Base-by-base conservation (phyloP, 2,797 vertebrate species). In the Acipenser transmontanus region DNA sequence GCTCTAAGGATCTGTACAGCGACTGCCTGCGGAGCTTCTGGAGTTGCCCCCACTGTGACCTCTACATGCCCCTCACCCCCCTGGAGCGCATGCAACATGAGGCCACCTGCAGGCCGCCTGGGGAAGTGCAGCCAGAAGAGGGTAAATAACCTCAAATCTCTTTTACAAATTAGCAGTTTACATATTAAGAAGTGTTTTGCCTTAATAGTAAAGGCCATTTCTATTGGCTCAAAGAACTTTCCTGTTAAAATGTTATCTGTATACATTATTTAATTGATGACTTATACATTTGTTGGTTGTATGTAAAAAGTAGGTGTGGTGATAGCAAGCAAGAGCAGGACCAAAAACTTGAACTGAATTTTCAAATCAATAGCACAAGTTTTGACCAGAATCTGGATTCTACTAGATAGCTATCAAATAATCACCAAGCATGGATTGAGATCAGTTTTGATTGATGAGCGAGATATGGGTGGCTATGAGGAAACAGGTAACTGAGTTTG, bases 1-100 rank as follows among this genome's bases (percentile, higher is more conserved):
- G 86, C 6, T 92, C 94, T 0, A 76, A 72, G 0, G 93, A 97
- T 59, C 86, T 98, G 47, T 98, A 96, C 78, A 92, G 90, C 0
- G 93, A 95, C 68, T 98, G 96, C 70, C 79, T 98, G n/a, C 88
- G 94, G 7, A 88, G 82, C 2, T 98, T 98, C 86, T 98, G 96
- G 96, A 93, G 75, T 17, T 98, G 96, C 71, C 92, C 95, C 0
- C 84, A 79, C 76, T 98, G 96, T 1, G 83, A 82, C 65, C 85
- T 98, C 62, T 92, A 94, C 80, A 82, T 92, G 89, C 96, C 96
- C 0, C 76, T 98, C 65, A 97, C 95, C 0, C 95, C 95, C 0
- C 61, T 98, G 88, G 95, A 98, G 59, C 90, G 93, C 8, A 82
- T 97, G 73, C 86, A 91, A 59, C 96, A 98, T 0, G 84, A 95